Evolutionary conservation across 2,797 vertebrate species (phyloP).

Genomic region (Artibeus lituratus): DNA sequence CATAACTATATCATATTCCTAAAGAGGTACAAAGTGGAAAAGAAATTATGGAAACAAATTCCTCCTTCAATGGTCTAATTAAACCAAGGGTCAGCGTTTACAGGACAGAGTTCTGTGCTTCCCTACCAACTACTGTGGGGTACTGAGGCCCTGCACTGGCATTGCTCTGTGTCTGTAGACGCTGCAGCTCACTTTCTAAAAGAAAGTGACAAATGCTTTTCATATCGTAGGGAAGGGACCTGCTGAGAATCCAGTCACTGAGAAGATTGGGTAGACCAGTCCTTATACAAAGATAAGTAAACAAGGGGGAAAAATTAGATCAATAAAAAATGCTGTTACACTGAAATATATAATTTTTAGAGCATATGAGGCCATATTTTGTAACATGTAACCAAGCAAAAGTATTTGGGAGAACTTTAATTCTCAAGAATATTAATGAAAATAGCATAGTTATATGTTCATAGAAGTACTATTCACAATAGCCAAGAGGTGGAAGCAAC

Average conservation of each 20-base stretch:
- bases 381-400: background rate
- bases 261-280: background rate
- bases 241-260: background rate
- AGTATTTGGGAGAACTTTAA: background rate
- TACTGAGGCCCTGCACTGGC: background rate
- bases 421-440: background rate
- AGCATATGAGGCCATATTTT: background rate
- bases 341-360: background rate
- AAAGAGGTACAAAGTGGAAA: background rate
- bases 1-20: background rate
- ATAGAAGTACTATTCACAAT: background rate
- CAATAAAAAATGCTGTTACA: background rate
- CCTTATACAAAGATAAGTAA: background rate
- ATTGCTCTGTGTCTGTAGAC: background rate
- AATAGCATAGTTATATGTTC: background rate
- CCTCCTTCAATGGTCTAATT: background rate
- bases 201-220: background rate
- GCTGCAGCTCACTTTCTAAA: background rate
- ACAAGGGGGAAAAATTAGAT: background rate
- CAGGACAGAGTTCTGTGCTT: background rate
- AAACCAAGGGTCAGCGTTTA: background rate
- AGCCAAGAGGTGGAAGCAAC: background rate
- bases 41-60: background rate
- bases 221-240: background rate
- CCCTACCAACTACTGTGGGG: background rate